Evolutionary conservation across 2,113 vertebrate genomes (phyloP).

Genomic region (Eurypyga helias): DNA sequence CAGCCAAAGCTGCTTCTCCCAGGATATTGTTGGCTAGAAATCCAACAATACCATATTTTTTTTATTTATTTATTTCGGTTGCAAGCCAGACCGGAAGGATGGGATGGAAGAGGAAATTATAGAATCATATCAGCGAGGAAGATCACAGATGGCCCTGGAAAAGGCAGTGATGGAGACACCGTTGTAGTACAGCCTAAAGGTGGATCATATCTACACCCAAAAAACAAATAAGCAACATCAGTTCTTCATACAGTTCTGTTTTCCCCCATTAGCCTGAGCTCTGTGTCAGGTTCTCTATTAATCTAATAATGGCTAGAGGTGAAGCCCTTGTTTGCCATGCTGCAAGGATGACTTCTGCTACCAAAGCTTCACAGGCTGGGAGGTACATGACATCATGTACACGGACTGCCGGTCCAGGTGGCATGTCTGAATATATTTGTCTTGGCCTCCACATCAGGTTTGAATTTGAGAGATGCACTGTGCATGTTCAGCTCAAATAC

Average conservation of each 20-base stretch:
- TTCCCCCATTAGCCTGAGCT: background rate
- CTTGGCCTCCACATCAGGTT: background rate
- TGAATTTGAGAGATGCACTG: background rate
- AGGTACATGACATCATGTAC: background rate
- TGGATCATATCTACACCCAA: background rate
- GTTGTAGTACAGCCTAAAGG: background rate
- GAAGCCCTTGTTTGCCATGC: background rate
- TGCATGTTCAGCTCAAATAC: background rate
- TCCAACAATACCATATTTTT: background rate
- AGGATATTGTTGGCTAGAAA: background rate
- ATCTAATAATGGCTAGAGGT: background rate
- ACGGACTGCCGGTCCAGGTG: background rate
- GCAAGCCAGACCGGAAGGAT: background rate
- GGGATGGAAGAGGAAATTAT: background rate
- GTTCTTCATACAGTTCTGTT: background rate
- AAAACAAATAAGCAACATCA: background rate
- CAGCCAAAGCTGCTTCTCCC: background rate
- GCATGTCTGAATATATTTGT: background rate
- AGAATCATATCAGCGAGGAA: background rate
- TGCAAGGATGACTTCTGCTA: background rate
- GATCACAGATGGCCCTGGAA: background rate
- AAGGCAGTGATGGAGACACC: background rate
- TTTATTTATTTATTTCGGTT: background rate
- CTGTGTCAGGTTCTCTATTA: background rate
- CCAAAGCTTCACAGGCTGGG: background rate